phyloP scores from a whole-genome alignment of 2,888 invertebrate genomes.

The Dusona sp. region DNA sequence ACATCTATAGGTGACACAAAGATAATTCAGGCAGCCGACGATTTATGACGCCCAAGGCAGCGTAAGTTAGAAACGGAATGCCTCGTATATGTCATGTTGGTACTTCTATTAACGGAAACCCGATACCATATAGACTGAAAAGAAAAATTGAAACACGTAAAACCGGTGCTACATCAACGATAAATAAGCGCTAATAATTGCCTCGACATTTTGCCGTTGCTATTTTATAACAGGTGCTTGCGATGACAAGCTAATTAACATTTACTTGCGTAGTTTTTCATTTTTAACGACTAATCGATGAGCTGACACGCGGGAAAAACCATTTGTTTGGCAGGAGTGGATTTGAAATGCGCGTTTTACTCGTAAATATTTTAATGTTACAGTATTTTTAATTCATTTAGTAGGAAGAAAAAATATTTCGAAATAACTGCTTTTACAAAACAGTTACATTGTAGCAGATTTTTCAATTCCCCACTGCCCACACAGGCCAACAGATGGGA shows the following conservation, averaged over 20 bases:
- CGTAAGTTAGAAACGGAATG: neutral
- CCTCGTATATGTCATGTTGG: slow-evolving; percentile 4
- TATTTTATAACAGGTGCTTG: slow-evolving; percentile 28
- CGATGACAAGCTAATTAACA: slow-evolving; percentile 35
- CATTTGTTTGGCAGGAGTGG: neutral
- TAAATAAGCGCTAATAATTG: slow-evolving; percentile 39
- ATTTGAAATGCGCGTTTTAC: neutral
- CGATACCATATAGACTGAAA: neutral
- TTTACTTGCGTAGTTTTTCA: neutral
- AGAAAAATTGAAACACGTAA: slow-evolving; percentile 25
- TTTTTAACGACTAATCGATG: slow-evolving; percentile 15
- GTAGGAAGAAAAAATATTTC: neutral
- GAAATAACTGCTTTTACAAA: neutral
- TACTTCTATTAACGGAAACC: slow-evolving; percentile 3
- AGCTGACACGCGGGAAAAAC: slow-evolving; percentile 7
- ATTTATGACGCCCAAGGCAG: neutral
- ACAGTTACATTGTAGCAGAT: neutral
- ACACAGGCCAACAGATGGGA: neutral
- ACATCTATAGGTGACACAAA: neutral
- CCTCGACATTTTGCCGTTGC: slow-evolving; percentile 3
- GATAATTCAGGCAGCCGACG: neutral
- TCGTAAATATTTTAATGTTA: neutral
- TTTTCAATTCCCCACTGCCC: neutral
- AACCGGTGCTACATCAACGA: slow-evolving; percentile 36
- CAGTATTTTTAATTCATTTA: neutral